Evolutionary conservation across 1,140 invertebrate species (phyloP).

Genomic region (Orchestia grillus): DNA sequence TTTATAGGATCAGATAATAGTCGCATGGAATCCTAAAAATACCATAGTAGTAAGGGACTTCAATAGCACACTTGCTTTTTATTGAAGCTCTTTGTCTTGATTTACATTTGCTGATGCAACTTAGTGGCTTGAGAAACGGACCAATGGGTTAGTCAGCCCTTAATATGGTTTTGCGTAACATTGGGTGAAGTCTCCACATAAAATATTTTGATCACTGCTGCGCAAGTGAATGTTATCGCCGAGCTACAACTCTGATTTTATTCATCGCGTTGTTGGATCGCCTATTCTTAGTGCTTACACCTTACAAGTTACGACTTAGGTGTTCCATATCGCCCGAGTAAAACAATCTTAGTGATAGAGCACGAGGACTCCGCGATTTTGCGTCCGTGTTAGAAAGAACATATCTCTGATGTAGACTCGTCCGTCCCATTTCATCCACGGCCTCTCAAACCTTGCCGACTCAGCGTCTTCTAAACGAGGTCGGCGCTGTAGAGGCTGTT

Average conservation of each 20-base stretch:
- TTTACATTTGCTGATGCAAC: too few relatives aligned
- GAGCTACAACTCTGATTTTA: background rate
- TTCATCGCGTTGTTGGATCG: background rate
- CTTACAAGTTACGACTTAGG: background rate
- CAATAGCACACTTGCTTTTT: too few relatives aligned
- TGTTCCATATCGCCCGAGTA: background rate
- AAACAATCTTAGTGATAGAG: background rate
- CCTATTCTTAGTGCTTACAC: background rate
- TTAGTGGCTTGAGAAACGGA: too few relatives aligned
- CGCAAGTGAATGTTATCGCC: too few relatives aligned
- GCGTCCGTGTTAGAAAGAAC: background rate
- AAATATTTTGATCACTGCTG: too few relatives aligned
- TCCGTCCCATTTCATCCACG: background rate
- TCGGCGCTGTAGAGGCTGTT: background rate
- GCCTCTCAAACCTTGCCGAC: background rate
- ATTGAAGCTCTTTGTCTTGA: too few relatives aligned
- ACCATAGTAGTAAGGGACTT: too few relatives aligned
- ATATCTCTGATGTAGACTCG: background rate
- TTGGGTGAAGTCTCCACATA: too few relatives aligned
- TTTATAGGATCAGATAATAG: too few relatives aligned
- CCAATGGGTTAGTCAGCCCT: too few relatives aligned
- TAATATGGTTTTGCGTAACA: too few relatives aligned
- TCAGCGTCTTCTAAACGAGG: background rate
- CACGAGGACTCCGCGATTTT: background rate
- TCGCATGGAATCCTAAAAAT: too few relatives aligned